phyloP scores from a whole-genome alignment of 2,113 vertebrate species.

The Indicator indicator region DNA sequence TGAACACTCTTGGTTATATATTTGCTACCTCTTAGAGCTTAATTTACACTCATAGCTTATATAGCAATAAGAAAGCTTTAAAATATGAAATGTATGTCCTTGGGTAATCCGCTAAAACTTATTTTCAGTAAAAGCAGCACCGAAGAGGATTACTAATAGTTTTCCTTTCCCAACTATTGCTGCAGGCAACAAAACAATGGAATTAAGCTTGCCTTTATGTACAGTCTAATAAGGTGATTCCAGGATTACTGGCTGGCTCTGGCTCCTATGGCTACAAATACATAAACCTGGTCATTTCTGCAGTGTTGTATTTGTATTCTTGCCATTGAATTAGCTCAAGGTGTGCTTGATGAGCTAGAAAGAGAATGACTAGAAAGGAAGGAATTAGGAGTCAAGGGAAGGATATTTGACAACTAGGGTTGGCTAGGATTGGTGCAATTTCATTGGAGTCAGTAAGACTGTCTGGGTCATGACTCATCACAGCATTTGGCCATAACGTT shows the following conservation, averaged over 20 bases:
- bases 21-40: background rate
- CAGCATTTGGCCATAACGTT: background rate
- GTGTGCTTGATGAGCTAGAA: background rate
- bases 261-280: background rate
- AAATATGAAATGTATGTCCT: slow-evolving; percentile 22
- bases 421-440: background rate
- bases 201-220: slow-evolving; percentile 23
- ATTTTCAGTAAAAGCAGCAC: slow-evolving; percentile 4
- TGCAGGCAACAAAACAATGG: slow-evolving; percentile 39
- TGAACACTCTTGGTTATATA: background rate
- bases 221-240: background rate
- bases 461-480: background rate
- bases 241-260: slow-evolving; percentile 12
- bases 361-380: background rate
- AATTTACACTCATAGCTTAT: background rate
- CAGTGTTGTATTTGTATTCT: background rate
- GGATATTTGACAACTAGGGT: background rate
- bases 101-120: slow-evolving; percentile 13
- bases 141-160: slow-evolving; percentile 29
- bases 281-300: background rate
- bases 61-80: background rate
- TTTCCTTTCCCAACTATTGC: slow-evolving; percentile 15
- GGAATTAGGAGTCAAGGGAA: background rate
- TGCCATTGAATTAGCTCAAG: background rate
- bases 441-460: background rate